Conservation (phyloP, 1,140 invertebrate species). For the Conus betulinus region DNA sequence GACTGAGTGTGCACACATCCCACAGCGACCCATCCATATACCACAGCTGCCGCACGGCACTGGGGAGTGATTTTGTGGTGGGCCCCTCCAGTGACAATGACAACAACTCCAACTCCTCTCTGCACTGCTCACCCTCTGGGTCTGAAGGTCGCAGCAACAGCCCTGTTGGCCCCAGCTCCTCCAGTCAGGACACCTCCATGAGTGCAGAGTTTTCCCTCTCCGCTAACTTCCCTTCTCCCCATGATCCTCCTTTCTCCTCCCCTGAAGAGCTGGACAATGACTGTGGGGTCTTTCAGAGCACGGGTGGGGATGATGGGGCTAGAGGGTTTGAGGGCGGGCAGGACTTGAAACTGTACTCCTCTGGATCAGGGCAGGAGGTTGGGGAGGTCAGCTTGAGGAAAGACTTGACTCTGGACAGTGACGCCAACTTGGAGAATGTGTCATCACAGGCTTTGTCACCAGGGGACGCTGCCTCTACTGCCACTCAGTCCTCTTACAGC, state of each 20-base stretch:
- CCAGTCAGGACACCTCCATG: constrained; percentile 62
- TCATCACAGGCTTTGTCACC: not conserved
- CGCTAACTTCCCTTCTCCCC: constrained; percentile 51
- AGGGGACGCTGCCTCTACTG: not conserved
- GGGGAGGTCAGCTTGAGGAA: not conserved
- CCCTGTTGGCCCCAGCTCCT: constrained; percentile 55
- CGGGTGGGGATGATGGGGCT: not conserved
- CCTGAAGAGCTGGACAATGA: constrained; percentile 39
- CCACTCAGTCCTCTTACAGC: not conserved
- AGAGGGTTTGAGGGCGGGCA: not conserved
- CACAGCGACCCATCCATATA: constrained; percentile 68
- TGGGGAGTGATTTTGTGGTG: not conserved
- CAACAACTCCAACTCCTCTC: constrained; percentile 46
- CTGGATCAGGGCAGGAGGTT: not conserved
- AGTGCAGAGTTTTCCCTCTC: constrained; percentile 66
- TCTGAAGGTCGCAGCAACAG: constrained; percentile 57
- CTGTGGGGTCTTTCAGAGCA: not conserved
- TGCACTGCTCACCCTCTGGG: constrained; percentile 45
- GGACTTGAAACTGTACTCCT: not conserved
- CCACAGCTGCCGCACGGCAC: constrained; percentile 52
- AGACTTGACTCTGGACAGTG: not conserved
- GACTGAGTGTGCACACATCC: constrained; percentile 57
- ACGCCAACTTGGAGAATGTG: not conserved
- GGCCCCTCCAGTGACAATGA: constrained; percentile 28
- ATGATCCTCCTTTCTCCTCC: constrained; percentile 52